These are phyloP conservation scores for Turritopsis dohrnii DNA, from an alignment of 30 jellyfish, hydroid and myxozoan genomes.

Conservation along the genomic window DNA sequence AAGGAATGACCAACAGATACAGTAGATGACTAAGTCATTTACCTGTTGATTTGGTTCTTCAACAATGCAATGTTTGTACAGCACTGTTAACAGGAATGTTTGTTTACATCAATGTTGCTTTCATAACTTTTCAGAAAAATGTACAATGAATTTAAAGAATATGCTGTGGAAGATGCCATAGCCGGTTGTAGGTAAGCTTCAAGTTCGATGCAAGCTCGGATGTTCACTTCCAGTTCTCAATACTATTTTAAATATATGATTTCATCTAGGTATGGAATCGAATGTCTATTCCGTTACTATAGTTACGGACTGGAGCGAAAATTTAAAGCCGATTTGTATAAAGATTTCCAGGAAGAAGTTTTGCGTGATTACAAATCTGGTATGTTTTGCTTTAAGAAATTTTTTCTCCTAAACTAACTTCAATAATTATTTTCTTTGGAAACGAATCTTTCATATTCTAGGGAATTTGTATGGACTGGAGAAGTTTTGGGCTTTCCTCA, in stretches of 20 bases:
- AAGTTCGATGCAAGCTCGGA: background rate
- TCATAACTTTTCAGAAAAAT: slow-evolving; percentile 46
- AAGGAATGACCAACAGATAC: background rate
- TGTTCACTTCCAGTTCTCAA: background rate
- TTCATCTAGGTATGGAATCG: slow-evolving; percentile 82
- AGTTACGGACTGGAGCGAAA: slow-evolving; percentile 91
- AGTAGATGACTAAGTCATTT: background rate
- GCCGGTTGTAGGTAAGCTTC: slow-evolving; percentile 78
- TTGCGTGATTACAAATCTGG: slow-evolving; percentile 78
- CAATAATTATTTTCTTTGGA: background rate
- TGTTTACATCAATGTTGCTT: background rate
- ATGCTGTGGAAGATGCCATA: slow-evolving; percentile 87
- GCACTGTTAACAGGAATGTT: no score
- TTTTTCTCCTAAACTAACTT: background rate
- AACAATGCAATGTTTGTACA: background rate
- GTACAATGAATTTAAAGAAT: slow-evolving; percentile 70
- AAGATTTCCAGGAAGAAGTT: slow-evolving; percentile 91
- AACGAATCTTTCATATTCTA: background rate
- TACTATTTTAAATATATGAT: background rate
- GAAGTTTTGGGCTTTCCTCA: slow-evolving; percentile 97
- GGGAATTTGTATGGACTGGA: slow-evolving; percentile 97
- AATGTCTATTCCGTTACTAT: slow-evolving; percentile 88
- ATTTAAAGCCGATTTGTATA: slow-evolving; percentile 70
- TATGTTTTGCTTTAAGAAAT: slow-evolving; percentile 13
- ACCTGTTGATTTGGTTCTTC: background rate